Conservation (phyloP, 92 coral and sea anemone genomes). For the Umimayanthus chanpuru region DNA sequence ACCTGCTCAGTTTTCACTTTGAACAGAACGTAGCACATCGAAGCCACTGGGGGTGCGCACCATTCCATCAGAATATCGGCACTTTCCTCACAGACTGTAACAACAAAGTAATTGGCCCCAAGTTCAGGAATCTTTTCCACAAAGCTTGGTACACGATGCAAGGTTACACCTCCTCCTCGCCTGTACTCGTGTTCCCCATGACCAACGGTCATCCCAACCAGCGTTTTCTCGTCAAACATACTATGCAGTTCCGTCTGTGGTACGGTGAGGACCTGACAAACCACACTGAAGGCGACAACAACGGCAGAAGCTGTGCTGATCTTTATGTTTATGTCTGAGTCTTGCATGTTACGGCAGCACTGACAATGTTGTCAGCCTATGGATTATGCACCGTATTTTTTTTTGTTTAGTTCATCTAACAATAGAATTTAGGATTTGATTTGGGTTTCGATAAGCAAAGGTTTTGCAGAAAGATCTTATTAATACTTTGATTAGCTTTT, state of each 20-base stretch:
- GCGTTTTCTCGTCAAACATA: background rate
- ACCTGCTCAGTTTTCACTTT: background rate
- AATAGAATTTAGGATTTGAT: too few relatives aligned
- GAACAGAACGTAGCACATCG: background rate
- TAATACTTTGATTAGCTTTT: too few relatives aligned
- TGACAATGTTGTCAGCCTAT: background rate
- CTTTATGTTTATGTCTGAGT: background rate
- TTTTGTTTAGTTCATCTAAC: too few relatives aligned
- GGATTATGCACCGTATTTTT: too few relatives aligned
- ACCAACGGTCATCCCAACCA: background rate
- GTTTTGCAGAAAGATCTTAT: too few relatives aligned
- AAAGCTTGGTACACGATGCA: conserved; percentile 3
- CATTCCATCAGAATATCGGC: background rate
- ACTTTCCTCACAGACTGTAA: background rate
- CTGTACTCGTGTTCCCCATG: background rate
- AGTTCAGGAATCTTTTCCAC: background rate
- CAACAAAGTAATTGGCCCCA: conserved; percentile 8
- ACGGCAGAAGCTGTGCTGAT: background rate
- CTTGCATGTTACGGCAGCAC: background rate
- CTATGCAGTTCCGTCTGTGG: background rate
- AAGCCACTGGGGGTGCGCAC: background rate
- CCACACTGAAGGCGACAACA: background rate
- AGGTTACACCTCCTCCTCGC: background rate
- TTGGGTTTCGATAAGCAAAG: background rate
- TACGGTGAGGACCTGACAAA: background rate